phyloP scores from a whole-genome alignment of 2,888 invertebrate species.

The Lucinisca nassula region DNA sequence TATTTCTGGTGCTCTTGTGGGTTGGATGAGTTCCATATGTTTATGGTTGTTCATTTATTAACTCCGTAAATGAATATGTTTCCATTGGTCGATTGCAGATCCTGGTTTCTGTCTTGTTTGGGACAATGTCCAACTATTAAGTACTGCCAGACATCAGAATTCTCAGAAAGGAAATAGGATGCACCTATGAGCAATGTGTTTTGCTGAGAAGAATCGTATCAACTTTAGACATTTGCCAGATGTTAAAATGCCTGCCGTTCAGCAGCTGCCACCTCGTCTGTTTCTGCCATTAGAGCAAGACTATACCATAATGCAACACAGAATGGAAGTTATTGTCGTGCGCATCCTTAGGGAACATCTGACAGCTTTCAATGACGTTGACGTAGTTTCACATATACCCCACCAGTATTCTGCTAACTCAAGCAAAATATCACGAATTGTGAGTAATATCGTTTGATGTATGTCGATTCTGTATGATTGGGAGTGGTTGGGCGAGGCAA shows the following conservation, averaged over 20 bases:
- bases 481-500: no score
- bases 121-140: conserved; percentile 59
- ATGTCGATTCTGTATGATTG: no score
- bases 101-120: conserved; percentile 49
- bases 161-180: conserved; percentile 53
- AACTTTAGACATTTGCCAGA: conserved; percentile 14
- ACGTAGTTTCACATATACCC: neutral
- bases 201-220: conserved; percentile 44
- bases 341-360: conserved; percentile 26
- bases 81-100: no score
- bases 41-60: no score
- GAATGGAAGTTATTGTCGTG: conserved; percentile 31
- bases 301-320: neutral
- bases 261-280: conserved; percentile 14
- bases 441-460: no score
- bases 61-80: no score
- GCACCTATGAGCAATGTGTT: conserved; percentile 55
- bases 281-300: conserved; percentile 31
- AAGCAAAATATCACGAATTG: conserved; percentile 29
- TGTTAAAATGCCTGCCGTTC: neutral
- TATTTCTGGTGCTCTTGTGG: no score
- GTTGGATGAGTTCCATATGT: no score
- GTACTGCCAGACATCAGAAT: conserved; percentile 47
- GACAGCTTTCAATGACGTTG: neutral
- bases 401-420: conserved; percentile 42